A percentile compares a stretch with the other conserved stretches of the same genome.
These are phyloP conservation scores for Bombus balteatus DNA, from an alignment of 1,140 invertebrate genomes.

Conservation along the genomic window DNA sequence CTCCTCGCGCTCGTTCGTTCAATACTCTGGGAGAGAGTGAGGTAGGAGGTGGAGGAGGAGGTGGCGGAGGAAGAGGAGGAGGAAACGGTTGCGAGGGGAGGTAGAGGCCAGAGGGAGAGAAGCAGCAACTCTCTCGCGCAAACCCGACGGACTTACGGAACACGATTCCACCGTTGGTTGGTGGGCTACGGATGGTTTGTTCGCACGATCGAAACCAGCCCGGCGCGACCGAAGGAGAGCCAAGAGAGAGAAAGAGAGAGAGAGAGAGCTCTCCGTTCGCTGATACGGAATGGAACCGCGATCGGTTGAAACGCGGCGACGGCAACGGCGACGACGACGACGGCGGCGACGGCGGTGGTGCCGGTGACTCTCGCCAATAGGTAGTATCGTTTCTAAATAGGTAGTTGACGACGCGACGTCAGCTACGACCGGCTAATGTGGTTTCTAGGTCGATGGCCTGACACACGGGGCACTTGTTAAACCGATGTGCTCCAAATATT, in stretches of 20 bases:
- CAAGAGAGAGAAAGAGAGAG: constrained; percentile 23
- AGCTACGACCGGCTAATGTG: constrained; percentile 49
- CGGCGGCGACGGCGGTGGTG: background rate
- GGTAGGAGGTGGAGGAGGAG: constrained; percentile 63
- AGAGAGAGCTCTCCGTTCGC: constrained; percentile 25
- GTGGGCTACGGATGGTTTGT: constrained; percentile 70
- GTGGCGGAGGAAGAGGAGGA: constrained; percentile 59
- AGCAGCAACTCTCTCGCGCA: constrained; percentile 63
- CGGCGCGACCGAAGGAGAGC: constrained; percentile 59
- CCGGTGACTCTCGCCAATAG: constrained; percentile 10
- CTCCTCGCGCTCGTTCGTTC: constrained; percentile 75
- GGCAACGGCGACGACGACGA: background rate
- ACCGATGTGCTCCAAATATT: constrained; percentile 26
- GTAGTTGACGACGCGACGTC: constrained; percentile 32
- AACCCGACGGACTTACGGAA: constrained; percentile 71
- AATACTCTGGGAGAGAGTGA: constrained; percentile 74
- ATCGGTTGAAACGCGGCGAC: constrained; percentile 45
- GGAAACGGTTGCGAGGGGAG: constrained; percentile 38
- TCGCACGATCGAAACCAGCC: constrained; percentile 71
- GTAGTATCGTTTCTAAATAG: constrained; percentile 60
- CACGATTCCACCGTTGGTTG: constrained; percentile 70
- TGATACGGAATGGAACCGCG: constrained; percentile 63
- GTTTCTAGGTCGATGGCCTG: constrained; percentile 56
- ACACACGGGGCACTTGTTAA: constrained; percentile 9
- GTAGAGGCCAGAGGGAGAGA: constrained; percentile 57